Evolutionary conservation across 2,888 invertebrate species (phyloP).

Genomic region (Emmelina monodactyla): DNA sequence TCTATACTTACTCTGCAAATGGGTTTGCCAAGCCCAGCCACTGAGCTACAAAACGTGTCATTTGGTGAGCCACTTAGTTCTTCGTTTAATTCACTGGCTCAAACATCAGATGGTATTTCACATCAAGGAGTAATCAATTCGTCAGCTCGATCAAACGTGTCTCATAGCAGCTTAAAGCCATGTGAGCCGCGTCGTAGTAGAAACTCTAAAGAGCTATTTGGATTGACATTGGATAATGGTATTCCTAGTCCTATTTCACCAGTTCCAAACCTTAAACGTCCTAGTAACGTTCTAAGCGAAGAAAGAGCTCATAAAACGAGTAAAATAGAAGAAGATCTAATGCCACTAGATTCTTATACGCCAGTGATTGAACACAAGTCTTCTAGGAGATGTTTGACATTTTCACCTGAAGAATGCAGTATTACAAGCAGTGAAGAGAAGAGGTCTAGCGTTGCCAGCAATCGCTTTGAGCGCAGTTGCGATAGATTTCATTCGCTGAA

Average conservation of each 20-base stretch:
- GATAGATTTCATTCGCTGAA: slow-evolving; percentile 44
- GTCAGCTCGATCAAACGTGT: slow-evolving; percentile 40
- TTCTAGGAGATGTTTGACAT: slow-evolving; percentile 65
- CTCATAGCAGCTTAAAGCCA: slow-evolving; percentile 48
- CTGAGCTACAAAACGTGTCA: slow-evolving; percentile 39
- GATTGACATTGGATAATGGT: slow-evolving; percentile 52
- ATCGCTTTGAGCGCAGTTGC: slow-evolving; percentile 38
- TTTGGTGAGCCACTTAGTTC: slow-evolving; percentile 36
- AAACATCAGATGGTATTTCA: background rate
- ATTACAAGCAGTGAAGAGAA: slow-evolving; percentile 62
- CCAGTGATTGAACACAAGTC: slow-evolving; percentile 57
- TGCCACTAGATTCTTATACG: slow-evolving; percentile 39
- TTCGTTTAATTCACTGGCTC: slow-evolving; percentile 24
- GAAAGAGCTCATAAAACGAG: slow-evolving; percentile 57
- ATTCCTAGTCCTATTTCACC: slow-evolving; percentile 63
- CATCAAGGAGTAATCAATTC: slow-evolving; percentile 5
- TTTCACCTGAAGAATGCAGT: slow-evolving; percentile 62
- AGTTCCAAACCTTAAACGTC: slow-evolving; percentile 41
- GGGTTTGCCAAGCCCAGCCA: slow-evolving; percentile 50
- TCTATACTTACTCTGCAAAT: slow-evolving; percentile 47
- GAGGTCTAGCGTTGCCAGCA: slow-evolving; percentile 59
- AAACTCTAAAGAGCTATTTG: slow-evolving; percentile 44
- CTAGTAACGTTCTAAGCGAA: slow-evolving; percentile 48
- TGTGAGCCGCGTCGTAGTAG: slow-evolving; percentile 31
- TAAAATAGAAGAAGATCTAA: slow-evolving; percentile 55